Conservation (phyloP, 2,797 vertebrate genomes). For the Peromyscus nudipes region DNA sequence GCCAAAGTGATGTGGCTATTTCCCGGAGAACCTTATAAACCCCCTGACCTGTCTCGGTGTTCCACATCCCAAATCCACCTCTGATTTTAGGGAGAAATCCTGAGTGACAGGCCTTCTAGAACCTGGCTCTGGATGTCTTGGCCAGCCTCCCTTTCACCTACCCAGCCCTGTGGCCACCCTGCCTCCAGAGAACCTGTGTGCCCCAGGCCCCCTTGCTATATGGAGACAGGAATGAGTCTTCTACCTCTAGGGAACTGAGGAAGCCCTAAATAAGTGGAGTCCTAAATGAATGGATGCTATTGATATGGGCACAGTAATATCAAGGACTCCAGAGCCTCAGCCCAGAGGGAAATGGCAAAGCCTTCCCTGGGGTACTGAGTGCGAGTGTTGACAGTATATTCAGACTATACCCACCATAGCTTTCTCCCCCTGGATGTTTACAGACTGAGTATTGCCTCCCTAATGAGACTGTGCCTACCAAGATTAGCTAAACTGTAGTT, state of each 20-base stretch:
- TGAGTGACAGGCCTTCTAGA: neutral
- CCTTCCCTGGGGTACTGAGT: neutral
- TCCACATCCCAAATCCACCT: neutral
- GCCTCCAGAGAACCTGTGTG: neutral
- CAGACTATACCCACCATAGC: neutral
- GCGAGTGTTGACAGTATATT: neutral
- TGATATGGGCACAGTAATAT: neutral
- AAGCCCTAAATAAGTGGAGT: neutral
- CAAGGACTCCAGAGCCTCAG: neutral
- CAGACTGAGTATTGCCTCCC: neutral
- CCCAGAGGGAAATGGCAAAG: neutral
- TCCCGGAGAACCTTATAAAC: neutral
- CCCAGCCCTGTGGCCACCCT: neutral
- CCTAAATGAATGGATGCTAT: neutral
- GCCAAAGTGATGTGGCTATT: neutral
- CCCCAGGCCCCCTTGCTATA: neutral
- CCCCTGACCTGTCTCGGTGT: neutral
- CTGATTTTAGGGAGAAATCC: neutral
- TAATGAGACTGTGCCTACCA: neutral
- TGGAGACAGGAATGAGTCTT: neutral
- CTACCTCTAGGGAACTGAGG: neutral
- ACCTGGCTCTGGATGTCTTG: neutral
- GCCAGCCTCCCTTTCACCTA: neutral
- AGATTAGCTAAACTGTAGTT: neutral
- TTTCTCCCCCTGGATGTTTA: neutral